phyloP scores from a whole-genome alignment of 2,888 invertebrate genomes.

The Caenorhabditis angaria region DNA sequence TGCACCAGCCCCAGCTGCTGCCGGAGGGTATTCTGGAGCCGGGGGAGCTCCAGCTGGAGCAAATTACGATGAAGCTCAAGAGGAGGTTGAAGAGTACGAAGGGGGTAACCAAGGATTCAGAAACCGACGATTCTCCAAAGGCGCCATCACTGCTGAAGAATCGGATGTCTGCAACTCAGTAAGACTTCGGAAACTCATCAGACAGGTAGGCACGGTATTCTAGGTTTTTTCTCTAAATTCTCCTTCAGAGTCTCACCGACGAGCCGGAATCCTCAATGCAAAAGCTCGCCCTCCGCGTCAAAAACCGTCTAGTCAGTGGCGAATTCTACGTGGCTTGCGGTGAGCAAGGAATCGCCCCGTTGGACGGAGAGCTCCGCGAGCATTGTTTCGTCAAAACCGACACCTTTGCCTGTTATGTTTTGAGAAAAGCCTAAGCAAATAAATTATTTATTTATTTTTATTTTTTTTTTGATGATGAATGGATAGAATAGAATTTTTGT shows the following conservation, averaged over 20 bases:
- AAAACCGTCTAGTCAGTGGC: slow-evolving; percentile 46
- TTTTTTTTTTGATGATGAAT: no score
- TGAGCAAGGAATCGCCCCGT: slow-evolving; percentile 47
- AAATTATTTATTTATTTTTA: no score
- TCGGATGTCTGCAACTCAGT: slow-evolving; percentile 45
- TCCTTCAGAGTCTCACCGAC: slow-evolving; percentile 37
- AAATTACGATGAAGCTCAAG: slow-evolving; percentile 51
- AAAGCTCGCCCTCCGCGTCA: slow-evolving; percentile 43
- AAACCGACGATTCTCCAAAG: slow-evolving; percentile 48
- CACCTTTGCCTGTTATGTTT: slow-evolving; percentile 49
- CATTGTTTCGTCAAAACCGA: slow-evolving; percentile 50
- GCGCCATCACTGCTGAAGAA: slow-evolving; percentile 26
- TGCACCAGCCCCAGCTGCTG: slow-evolving; percentile 21
- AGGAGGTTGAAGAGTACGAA: slow-evolving; percentile 47
- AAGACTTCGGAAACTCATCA: slow-evolving; percentile 44
- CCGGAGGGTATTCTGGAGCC: slow-evolving; percentile 13
- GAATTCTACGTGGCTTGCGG: slow-evolving; percentile 58
- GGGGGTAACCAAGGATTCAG: slow-evolving; percentile 45
- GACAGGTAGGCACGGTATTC: slow-evolving; percentile 32
- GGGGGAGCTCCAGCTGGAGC: slow-evolving; percentile 45
- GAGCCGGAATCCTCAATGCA: slow-evolving; percentile 51
- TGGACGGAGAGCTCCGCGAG: slow-evolving; percentile 48
- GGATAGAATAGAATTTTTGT: no score
- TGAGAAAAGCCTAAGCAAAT: slow-evolving; percentile 47
- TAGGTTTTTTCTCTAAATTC: not conserved